phyloP scores from a whole-genome alignment of 1,140 invertebrate genomes.

The Drosophila lacteicornis region DNA sequence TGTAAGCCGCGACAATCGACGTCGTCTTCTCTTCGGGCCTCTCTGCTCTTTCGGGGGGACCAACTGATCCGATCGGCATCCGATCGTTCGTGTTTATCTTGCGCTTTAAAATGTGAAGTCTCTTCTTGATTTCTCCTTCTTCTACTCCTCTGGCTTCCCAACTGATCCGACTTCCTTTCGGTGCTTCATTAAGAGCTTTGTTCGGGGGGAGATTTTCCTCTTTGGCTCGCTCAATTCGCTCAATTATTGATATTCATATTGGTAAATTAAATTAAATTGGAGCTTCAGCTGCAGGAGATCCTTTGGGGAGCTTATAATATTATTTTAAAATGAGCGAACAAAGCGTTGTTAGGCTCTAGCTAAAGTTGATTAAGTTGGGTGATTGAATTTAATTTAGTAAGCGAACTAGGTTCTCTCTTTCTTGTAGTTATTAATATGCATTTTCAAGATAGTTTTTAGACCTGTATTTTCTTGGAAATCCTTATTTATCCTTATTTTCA shows the following conservation, averaged over 20 bases:
- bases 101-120: constrained; percentile 63
- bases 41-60: constrained; percentile 2
- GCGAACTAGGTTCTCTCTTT: neutral
- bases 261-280: constrained; percentile 48
- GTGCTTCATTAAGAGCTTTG: constrained; percentile 31
- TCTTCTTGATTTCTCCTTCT: constrained; percentile 8
- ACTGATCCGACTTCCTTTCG: constrained; percentile 23
- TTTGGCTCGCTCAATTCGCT: constrained; percentile 27
- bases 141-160: constrained; percentile 5
- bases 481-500: too few species aligned
- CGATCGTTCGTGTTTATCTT: constrained; percentile 69
- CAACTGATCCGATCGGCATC: constrained; percentile 70
- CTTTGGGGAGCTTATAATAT: neutral
- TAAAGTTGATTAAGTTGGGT: constrained; percentile 12
- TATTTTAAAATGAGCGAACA: neutral
- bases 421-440: too few species aligned
- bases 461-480: neutral
- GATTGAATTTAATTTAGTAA: neutral
- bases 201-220: constrained; percentile 9
- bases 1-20: constrained; percentile 69
- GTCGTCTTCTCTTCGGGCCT: constrained; percentile 12
- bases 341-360: neutral
- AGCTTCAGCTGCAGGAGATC: constrained; percentile 3
- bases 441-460: neutral
- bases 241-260: constrained; percentile 55